Percentiles rank a stretch among this genome's conserved stretches.
phyloP scores from a whole-genome alignment of 2,113 vertebrate genomes.

The Motacilla alba region DNA sequence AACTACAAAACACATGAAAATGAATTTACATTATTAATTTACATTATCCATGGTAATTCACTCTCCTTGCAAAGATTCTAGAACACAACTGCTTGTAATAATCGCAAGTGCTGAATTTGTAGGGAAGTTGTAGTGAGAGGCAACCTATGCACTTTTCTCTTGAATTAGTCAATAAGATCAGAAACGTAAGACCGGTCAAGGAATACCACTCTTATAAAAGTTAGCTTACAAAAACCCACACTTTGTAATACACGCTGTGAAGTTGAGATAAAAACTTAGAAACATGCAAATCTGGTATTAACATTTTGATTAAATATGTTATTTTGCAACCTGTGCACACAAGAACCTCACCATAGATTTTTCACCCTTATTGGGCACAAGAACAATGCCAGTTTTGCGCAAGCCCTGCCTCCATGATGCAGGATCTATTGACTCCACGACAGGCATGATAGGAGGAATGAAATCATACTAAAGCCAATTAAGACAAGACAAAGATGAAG shows the following conservation, averaged over 20 bases:
- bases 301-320: constrained; percentile 74
- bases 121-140: neutral
- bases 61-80: neutral
- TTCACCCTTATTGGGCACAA: constrained; percentile 90
- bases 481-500: constrained; percentile 82
- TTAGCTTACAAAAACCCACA: constrained; percentile 71
- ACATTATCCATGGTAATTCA: neutral
- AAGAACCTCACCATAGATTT: constrained; percentile 94
- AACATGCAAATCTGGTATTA: constrained; percentile 74
- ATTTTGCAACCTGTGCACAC: constrained; percentile 74
- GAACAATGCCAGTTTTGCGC: constrained; percentile 99
- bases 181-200: constrained; percentile 44
- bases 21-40: neutral
- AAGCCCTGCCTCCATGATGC: constrained; percentile 99
- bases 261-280: constrained; percentile 61
- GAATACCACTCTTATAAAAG: constrained; percentile 41
- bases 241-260: constrained; percentile 62
- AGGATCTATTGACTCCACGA: constrained; percentile 91
- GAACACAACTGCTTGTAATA: neutral
- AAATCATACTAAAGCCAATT: constrained; percentile 95
- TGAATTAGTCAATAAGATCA: constrained; percentile 68
- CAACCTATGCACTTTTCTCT: neutral
- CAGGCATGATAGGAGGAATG: constrained; percentile 88
- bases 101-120: neutral
- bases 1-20: constrained; percentile 70